A percentile compares a stretch with the other conserved stretches of the same genome.
These are phyloP conservation scores for Myrmecobius fasciatus DNA, from an alignment of 2,113 vertebrate genomes.

Conservation along the genomic window DNA sequence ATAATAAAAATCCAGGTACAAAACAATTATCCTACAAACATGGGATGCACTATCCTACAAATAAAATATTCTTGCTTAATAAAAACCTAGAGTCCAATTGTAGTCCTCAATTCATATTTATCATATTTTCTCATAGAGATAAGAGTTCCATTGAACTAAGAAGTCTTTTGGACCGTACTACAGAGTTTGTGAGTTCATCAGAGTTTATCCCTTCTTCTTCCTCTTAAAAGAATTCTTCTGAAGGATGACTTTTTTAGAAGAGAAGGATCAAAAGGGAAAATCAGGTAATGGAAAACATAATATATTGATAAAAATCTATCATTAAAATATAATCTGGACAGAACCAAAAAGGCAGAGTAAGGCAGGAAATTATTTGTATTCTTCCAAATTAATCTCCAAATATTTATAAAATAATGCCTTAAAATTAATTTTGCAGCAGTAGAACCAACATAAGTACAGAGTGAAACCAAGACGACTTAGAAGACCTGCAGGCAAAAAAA, in stretches of 20 bases:
- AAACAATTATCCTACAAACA: neutral
- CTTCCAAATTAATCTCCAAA: no score
- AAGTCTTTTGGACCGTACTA: neutral
- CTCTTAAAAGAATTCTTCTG: neutral
- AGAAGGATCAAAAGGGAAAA: neutral
- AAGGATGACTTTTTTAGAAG: neutral
- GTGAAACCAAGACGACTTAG: no score
- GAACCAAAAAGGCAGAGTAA: no score
- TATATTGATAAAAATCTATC: neutral
- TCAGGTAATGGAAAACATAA: neutral
- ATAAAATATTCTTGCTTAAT: neutral
- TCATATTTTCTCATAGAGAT: neutral
- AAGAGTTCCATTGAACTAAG: neutral
- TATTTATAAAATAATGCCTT: no score
- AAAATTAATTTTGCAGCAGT: no score
- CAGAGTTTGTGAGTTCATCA: neutral
- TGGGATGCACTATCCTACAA: neutral
- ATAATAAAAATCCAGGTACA: neutral
- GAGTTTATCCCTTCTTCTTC: neutral
- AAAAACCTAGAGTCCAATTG: neutral
- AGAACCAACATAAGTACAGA: no score
- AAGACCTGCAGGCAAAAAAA: no score
- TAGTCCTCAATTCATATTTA: neutral
- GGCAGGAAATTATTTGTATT: no score
- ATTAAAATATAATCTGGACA: neutral